Conservation (phyloP, 2,113 vertebrate species). For the Castor canadensis region DNA sequence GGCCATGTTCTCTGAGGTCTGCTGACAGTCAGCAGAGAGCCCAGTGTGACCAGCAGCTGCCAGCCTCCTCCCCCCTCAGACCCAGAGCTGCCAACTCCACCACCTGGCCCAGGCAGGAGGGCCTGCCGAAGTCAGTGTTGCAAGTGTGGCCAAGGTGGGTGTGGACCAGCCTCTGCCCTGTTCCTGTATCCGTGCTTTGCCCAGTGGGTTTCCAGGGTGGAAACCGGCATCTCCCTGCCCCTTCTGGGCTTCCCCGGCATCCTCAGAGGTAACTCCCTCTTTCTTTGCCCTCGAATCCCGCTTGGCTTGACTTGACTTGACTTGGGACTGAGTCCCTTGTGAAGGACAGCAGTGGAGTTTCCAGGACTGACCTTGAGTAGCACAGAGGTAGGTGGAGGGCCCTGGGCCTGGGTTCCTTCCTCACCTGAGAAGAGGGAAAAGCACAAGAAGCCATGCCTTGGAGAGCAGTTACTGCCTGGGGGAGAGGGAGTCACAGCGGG, state of each 20-base stretch:
- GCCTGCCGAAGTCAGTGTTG: rapidly evolving
- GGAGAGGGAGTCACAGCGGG: background rate
- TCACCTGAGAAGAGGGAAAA: background rate
- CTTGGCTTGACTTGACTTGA: no score
- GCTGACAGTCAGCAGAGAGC: background rate
- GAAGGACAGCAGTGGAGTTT: background rate
- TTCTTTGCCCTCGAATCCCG: background rate
- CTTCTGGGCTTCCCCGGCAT: background rate
- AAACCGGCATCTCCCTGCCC: background rate
- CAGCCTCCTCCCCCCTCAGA: background rate
- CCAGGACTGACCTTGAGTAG: background rate
- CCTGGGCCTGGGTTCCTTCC: background rate
- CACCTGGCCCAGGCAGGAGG: background rate
- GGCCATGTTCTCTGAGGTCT: background rate
- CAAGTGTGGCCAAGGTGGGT: background rate
- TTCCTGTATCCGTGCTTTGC: background rate
- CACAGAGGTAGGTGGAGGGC: no score
- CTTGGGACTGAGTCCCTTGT: rapidly evolving
- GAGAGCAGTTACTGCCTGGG: background rate
- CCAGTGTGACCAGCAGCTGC: rapidly evolving
- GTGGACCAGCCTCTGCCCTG: background rate
- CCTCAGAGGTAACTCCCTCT: background rate
- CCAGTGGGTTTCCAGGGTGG: no score
- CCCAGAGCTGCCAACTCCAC: no score
- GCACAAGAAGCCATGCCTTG: no score